phyloP scores from a whole-genome alignment of 2,113 vertebrate genomes.

The Macroglossus sobrinus region DNA sequence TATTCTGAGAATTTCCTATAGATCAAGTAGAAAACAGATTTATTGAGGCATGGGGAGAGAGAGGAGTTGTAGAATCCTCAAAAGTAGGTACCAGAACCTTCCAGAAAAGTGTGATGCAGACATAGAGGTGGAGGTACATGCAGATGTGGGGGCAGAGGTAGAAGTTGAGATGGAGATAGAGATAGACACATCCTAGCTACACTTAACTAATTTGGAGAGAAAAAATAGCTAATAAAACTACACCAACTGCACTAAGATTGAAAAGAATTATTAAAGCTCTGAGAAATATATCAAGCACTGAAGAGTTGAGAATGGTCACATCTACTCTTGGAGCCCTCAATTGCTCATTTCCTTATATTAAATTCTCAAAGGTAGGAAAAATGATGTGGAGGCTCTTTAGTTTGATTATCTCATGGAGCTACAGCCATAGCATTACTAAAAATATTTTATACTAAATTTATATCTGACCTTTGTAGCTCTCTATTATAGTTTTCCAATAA shows the following conservation, averaged over 20 bases:
- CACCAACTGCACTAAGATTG: not conserved
- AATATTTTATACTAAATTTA: not conserved
- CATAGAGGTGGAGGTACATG: not conserved
- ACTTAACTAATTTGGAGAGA: not conserved
- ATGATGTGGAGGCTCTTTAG: not conserved
- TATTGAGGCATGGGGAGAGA: not conserved
- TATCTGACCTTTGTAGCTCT: not conserved
- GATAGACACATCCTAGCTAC: not conserved
- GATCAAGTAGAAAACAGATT: constrained; percentile 17
- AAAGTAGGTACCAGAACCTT: not conserved
- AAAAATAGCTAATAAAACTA: not conserved
- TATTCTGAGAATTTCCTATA: not conserved
- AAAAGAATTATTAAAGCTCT: not conserved
- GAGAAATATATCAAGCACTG: not conserved
- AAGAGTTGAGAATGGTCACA: not conserved
- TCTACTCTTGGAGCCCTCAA: not conserved
- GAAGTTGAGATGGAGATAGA: not conserved
- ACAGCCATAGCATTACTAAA: not conserved
- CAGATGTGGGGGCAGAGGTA: not conserved
- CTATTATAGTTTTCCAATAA: not conserved
- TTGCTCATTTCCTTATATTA: not conserved
- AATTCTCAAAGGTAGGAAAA: not conserved
- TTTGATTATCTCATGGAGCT: not conserved
- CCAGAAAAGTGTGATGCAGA: not conserved
- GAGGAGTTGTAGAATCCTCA: not conserved